Percentiles rank a stretch among this genome's conserved stretches.
Conservation (phyloP, 2,888 invertebrate species). For the Quadroppia sp. region DNA sequence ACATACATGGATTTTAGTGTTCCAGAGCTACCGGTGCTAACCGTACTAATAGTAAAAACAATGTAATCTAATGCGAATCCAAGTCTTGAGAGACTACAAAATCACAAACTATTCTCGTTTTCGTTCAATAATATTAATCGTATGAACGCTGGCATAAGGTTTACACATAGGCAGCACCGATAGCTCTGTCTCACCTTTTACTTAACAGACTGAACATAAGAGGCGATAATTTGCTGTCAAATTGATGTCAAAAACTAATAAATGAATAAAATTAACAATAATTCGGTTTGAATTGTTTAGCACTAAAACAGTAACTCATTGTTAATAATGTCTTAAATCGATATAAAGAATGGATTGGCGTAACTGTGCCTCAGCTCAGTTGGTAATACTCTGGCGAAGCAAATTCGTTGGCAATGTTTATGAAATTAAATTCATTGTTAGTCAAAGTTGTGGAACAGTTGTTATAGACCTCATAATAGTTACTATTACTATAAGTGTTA, state of each 20-base stretch:
- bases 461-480: slow-evolving; percentile 18
- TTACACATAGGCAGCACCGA: too few relatives aligned
- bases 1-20: slow-evolving; percentile 5
- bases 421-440: slow-evolving; percentile 76
- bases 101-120: slow-evolving; percentile 28
- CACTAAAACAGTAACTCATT: slow-evolving; percentile 15
- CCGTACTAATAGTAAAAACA: slow-evolving; percentile 15
- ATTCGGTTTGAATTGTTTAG: slow-evolving; percentile 21
- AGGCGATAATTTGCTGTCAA: neutral
- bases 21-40: too few relatives aligned
- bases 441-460: slow-evolving; percentile 22
- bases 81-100: slow-evolving; percentile 20
- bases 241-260: neutral
- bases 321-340: neutral
- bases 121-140: slow-evolving; percentile 38
- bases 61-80: slow-evolving; percentile 20
- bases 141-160: neutral
- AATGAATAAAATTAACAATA: slow-evolving; percentile 25
- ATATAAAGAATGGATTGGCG: neutral
- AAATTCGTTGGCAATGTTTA: slow-evolving; percentile 88
- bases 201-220: neutral
- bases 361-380: slow-evolving; percentile 59
- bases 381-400: slow-evolving; percentile 79
- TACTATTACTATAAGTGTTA: slow-evolving; percentile 35
- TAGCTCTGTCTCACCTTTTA: neutral